Base-by-base conservation (phyloP, 2,113 vertebrate species). In the Dicrurus megarhynchus region DNA sequence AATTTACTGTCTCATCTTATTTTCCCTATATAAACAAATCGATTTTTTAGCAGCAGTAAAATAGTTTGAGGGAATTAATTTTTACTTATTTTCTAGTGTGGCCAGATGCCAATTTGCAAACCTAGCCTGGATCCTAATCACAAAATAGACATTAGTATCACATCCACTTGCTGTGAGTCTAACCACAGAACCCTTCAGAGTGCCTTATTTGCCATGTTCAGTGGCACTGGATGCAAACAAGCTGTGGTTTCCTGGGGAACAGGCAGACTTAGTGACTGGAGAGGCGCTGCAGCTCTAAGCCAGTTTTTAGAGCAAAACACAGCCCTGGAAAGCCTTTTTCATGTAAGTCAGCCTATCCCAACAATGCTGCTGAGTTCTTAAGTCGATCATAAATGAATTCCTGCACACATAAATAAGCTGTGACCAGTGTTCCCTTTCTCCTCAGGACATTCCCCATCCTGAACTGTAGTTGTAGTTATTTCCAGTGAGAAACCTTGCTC, bases 251-350 rank as follows among this genome's bases (percentile, higher is more conserved):
- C 28, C 52, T 14, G 33, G 12, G n/a, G 57, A 71, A 21, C 12
- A 12, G 2, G 3, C 44, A 55, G 47, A 30, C 13, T 44, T 18
- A 17, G 42, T 1, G 30, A 50, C 8, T 8, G 22, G n/a, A 35
- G 16, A 55, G 50, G 30, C 0, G 0, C 35, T 53, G 50, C 35
- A 70, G 24, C 30, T 86, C 17, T 9, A 39, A 63, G 13, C 10
- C 22, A 6, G 13, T 23, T 59, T 50, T 23, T 30, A 28, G 15
- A 52, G 55, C 39, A 86, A 21, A 63, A 10, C 2, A 3, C 24
- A 90, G 24, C 30, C 27, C 60, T 71, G 28, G 26, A 60, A 89
- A 92, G 14, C 22, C 12, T 35, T 87, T 63, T 35, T 32, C 7
- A 64, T 21, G 2, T 17, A 23, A 67, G 42, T 19, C 33, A n/a